Evolutionary conservation across 2,797 vertebrate species (phyloP), one percentile per base, ranked within the genome.

Genomic region (Alosa sapidissima): DNA sequence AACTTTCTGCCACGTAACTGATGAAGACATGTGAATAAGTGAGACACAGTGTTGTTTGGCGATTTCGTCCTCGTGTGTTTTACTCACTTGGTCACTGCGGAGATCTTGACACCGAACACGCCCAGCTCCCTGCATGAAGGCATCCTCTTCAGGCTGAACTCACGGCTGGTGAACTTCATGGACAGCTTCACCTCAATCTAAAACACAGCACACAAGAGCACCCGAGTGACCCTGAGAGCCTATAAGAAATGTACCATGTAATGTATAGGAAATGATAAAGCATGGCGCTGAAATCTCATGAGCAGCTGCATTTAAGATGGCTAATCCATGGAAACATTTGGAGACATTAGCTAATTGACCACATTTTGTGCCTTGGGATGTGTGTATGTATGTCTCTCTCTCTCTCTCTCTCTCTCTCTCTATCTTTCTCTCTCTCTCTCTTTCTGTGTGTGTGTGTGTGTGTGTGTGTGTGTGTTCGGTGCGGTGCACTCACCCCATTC

Each of bases 111-210:
- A 60, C 98, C 98, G 24, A 99, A 99, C 84, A 99, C 98, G 0
- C 98, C 98, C 0, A 97, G 96, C 89, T 98, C 97, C 86, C 98
- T 99, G 83, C 97, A 94, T 8, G 98, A 98, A 0, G 98, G 97
- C 95, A 98, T 97, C 90, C 97, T 96, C 90, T 99, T 99, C 91
- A 99, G 92, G 92, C 98, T 99, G 90, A 99, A 98, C 90, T 99
- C 98, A 75, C 98, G 94, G 84, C 97, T 99, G 86, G 97, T 99
- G 90, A 99, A 99, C 95, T 98, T 99, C 91, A 99, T 93, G 0
- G 98, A 99, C 2, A 99, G 94, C 89, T 99, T 99, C 85, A 99
- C 97, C 90, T 99, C 98, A 8, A 99, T 95, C 98, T 99, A 82
- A 81, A 48, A 21, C 83, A 85, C n/a, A 48, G 52, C 48, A 51